These are phyloP conservation scores for Philereme transversata DNA, from an alignment of 2,888 invertebrate species.

Conservation along the genomic window DNA sequence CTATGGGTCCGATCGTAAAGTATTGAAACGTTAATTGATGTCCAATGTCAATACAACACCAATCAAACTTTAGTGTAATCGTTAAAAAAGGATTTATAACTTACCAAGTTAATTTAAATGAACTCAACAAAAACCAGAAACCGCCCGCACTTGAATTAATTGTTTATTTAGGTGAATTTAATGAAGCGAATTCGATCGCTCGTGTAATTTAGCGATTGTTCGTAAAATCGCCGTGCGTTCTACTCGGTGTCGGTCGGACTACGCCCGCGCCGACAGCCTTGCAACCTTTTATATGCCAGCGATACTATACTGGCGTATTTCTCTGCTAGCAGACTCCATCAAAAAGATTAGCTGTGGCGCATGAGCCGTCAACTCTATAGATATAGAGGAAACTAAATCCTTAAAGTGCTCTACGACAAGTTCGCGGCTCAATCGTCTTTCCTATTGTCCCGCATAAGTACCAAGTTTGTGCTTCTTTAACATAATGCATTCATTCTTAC, in stretches of 20 bases:
- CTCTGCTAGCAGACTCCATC: conserved; percentile 59
- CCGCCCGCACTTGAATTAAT: conserved; percentile 22
- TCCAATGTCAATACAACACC: conserved; percentile 29
- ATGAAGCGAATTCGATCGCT: conserved; percentile 12
- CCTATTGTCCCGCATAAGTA: conserved; percentile 3
- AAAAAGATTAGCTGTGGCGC: conserved; percentile 65
- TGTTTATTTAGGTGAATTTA: conserved; percentile 9
- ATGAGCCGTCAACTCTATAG: conserved; percentile 57
- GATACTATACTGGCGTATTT: conserved; percentile 47
- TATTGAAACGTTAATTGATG: conserved; percentile 29
- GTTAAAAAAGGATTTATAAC: conserved; percentile 15
- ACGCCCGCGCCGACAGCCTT: conserved; percentile 63
- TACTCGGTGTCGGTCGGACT: conserved; percentile 56
- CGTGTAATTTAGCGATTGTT: conserved; percentile 10
- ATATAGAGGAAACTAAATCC: conserved; percentile 45
- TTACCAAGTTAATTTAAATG: conserved; percentile 23
- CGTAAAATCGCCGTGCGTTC: conserved; percentile 47
- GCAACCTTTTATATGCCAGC: conserved; percentile 65
- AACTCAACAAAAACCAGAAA: conserved; percentile 17
- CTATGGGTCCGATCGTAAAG: too few species aligned
- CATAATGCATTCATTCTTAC: neutral
- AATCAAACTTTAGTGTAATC: conserved; percentile 23
- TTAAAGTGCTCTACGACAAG: conserved; percentile 19
- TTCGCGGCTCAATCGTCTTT: conserved; percentile 6
- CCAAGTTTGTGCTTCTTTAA: neutral